A percentile compares a stretch with the other conserved stretches of the same genome.
These are phyloP conservation scores for Syndactyla subalaris DNA, from an alignment of 2,797 vertebrate species.

Conservation along the genomic window DNA sequence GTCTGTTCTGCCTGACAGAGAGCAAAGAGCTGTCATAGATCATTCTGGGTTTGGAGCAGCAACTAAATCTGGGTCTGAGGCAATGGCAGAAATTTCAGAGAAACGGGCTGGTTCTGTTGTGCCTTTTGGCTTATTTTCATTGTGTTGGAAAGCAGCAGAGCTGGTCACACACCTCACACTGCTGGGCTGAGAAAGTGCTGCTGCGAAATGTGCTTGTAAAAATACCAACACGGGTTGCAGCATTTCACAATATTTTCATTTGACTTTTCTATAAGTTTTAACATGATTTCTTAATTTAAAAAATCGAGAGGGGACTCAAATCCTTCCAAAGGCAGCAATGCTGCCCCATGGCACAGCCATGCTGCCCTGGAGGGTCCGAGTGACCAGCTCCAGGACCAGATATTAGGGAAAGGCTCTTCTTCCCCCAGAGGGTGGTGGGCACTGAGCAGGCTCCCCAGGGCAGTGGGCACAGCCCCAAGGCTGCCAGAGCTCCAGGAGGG, in stretches of 20 bases:
- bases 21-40: fast-evolving
- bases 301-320: not conserved
- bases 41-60: not conserved
- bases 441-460: not conserved
- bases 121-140: not conserved
- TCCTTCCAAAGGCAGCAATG: not conserved
- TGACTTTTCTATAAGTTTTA: not conserved
- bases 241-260: not conserved
- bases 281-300: not conserved
- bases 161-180: fast-evolving
- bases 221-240: fast-evolving
- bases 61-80: not conserved
- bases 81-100: not conserved
- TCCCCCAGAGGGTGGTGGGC: not conserved
- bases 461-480: not conserved
- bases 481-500: not conserved
- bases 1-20: not conserved
- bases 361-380: no score
- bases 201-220: not conserved
- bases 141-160: fast-evolving
- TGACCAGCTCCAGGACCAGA: not conserved
- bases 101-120: not conserved
- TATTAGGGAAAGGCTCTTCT: no score
- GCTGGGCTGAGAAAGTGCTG: not conserved
- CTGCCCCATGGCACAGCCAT: fast-evolving